These are phyloP conservation scores for Salmo trutta DNA, from an alignment of 2,797 vertebrate species.

Conservation along the genomic window DNA sequence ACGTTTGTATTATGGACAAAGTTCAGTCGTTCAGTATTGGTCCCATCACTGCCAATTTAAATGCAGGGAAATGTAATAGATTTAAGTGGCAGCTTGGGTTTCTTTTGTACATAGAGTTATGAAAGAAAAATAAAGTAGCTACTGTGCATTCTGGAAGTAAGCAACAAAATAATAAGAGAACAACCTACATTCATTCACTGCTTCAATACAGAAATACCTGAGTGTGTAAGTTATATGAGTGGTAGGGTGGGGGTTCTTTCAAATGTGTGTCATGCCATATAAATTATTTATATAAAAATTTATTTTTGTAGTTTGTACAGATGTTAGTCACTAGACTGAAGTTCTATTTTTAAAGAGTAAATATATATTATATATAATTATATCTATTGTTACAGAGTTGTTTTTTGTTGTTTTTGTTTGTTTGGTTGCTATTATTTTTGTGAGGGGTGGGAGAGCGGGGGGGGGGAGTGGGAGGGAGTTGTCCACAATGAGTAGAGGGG, in stretches of 20 bases:
- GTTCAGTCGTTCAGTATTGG: conserved; percentile 63
- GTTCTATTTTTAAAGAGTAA: conserved; percentile 99
- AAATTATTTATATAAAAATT: conserved; percentile 99
- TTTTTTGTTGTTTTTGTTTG: conserved; percentile 31
- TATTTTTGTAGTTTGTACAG: conserved; percentile 99
- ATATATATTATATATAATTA: conserved; percentile 94
- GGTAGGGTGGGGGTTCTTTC: conserved; percentile 45
- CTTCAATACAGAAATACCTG: conserved; percentile 53
- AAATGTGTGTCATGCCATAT: conserved; percentile 86
- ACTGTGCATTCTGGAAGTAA: conserved; percentile 68
- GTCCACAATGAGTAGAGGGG: conserved; percentile 61
- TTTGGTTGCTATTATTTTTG: conserved; percentile 46
- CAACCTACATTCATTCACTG: conserved; percentile 51
- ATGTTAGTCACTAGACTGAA: conserved; percentile 92
- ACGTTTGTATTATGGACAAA: conserved; percentile 29
- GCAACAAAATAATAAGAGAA: conserved; percentile 38
- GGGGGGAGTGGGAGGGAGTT: conserved; percentile 35
- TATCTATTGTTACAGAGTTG: conserved; percentile 83
- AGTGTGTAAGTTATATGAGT: conserved; percentile 48
- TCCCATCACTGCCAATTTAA: conserved; percentile 82
- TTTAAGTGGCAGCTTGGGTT: conserved; percentile 77
- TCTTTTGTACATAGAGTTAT: conserved; percentile 59
- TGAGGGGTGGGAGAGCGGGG: conserved; percentile 31
- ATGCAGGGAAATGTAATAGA: conserved; percentile 76
- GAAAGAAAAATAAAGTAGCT: conserved; percentile 66